Conservation (phyloP, 2,888 invertebrate species). For the Meliscaeva auricollis region DNA sequence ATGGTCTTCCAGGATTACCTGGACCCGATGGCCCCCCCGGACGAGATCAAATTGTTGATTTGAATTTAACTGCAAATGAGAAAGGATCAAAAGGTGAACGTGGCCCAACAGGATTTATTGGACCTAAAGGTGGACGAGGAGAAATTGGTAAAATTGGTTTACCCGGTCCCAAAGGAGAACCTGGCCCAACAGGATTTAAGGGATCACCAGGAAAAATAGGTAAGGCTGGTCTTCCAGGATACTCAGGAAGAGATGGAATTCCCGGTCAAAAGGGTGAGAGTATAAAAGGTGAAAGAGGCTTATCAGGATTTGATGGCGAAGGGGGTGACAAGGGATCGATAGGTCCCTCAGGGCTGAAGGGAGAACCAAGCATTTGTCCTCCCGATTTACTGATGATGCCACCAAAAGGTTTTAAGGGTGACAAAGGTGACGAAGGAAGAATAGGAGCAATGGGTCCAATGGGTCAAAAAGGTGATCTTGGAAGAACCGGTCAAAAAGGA, state of each 20-base stretch:
- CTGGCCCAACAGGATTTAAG: slow-evolving; percentile 88
- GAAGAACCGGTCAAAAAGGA: slow-evolving; percentile 87
- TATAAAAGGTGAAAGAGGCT: slow-evolving; percentile 91
- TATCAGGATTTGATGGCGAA: slow-evolving; percentile 86
- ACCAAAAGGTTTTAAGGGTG: slow-evolving; percentile 87
- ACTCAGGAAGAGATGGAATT: slow-evolving; percentile 87
- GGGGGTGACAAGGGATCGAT: slow-evolving; percentile 82
- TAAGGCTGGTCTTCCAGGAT: slow-evolving; percentile 89
- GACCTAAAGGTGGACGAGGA: slow-evolving; percentile 89
- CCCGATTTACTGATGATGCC: slow-evolving; percentile 83
- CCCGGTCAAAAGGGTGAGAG: slow-evolving; percentile 89
- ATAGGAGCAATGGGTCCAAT: slow-evolving; percentile 87
- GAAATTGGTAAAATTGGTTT: slow-evolving; percentile 88
- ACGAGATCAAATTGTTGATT: slow-evolving; percentile 86
- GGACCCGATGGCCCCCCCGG: slow-evolving; percentile 89
- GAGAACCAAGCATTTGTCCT: slow-evolving; percentile 87
- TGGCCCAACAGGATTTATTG: slow-evolving; percentile 88
- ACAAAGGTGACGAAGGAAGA: slow-evolving; percentile 86
- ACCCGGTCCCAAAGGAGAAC: slow-evolving; percentile 89
- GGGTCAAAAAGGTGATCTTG: slow-evolving; percentile 87
- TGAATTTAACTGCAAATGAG: slow-evolving; percentile 85
- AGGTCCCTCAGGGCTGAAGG: slow-evolving; percentile 86
- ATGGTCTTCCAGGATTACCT: slow-evolving; percentile 86
- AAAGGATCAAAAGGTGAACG: slow-evolving; percentile 89
- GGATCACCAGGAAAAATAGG: slow-evolving; percentile 90